Evolutionary conservation across 2,113 vertebrate species (phyloP), one percentile per base, ranked within the genome.

Genomic region (Pipa parva): DNA sequence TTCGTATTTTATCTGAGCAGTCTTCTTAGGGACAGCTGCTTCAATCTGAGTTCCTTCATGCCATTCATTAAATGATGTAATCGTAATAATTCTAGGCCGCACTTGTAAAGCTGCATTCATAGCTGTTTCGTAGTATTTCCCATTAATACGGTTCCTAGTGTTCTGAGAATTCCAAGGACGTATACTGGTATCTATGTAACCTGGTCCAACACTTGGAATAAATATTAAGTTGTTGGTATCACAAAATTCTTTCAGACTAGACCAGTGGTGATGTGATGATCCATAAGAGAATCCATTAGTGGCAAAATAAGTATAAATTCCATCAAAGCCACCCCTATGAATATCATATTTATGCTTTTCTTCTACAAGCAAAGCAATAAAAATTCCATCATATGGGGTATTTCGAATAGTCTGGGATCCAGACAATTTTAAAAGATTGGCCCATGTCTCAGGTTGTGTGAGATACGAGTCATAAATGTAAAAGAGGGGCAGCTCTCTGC

Each of bases 41-140:
- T 99, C 97, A 70, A 99, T 99, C 74, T 99, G 97, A 25, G 97
- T 96, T 52, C 96, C 97, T 78, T 99, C 97, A 2, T 99, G 97
- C 97, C 97, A 99, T 67, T 99, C 97, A 51, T 99, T 99, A 64
- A 99, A 99, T 17, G 97, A 99, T 0, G 97, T 99, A 54, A 99
- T 87, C 0, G 97, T 95, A 74, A 99, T 91, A 11, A 96, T 81
- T 77, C 91, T 89, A 2, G 96, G 91, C 8, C 82, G 81, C 17
- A 90, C 82, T 18, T 91, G 65, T 22, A 98, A 75, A 0, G 97
- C 96, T 1, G 91, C 88, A 5, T 80, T 91, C 63, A 98, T 83
- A 0, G 93, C 85, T 7, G 86, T 93, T 74, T 98, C 97, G 4
- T 97, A 99, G 63, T 99, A 99, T 63, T 93, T 95, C 17, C 96